Evolutionary conservation across 2,797 vertebrate genomes (phyloP), one percentile per base, ranked within the genome.

Genomic region (Taeniopygia guttata): DNA sequence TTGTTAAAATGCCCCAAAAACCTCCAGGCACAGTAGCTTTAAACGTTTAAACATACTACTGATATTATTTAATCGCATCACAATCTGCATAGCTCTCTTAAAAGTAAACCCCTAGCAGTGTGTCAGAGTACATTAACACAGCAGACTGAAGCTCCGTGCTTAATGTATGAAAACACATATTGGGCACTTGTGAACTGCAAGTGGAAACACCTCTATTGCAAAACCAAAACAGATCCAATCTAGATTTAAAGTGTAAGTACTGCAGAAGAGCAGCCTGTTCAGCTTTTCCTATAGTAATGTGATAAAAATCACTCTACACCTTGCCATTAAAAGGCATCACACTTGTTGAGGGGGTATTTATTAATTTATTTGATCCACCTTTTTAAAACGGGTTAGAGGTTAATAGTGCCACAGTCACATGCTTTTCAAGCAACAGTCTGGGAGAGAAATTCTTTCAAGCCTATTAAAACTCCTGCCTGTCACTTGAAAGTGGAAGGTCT

Each of bases 61-160:
- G 62, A 82, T 84, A 93, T 46, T 80, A 64, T 79, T 95, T 89
- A 89, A 91, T 95, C 68, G 55, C 81, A 88, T 78, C 52, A 60
- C n/a, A 64, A 80, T 92, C 86, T 82, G 52, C 55, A 54, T 13
- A 76, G 34, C 42, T 52, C 51, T 58, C 40, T 75, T 54, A 78
- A 83, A 76, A 84, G 60, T 64, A 84, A 93, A 87, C 42, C 29
- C 38, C 55, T 48, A 85, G 60, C 62, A 78, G 40, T 3, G 10
- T 84, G 84, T 72, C 81, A 87, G 51, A 86, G 49, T 13, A 86
- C 22, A 68, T 95, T 88, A 93, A 76, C 58, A 66, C 4, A 36
- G 67, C 59, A 79, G 48, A 87, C 42, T n/a, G 55, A 67, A 79
- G 55, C 36, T 74, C 64, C 0, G 0, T 45, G 34, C 68, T 73